phyloP scores from a whole-genome alignment of 2,797 vertebrate species.

The Apodemus agrarius region DNA sequence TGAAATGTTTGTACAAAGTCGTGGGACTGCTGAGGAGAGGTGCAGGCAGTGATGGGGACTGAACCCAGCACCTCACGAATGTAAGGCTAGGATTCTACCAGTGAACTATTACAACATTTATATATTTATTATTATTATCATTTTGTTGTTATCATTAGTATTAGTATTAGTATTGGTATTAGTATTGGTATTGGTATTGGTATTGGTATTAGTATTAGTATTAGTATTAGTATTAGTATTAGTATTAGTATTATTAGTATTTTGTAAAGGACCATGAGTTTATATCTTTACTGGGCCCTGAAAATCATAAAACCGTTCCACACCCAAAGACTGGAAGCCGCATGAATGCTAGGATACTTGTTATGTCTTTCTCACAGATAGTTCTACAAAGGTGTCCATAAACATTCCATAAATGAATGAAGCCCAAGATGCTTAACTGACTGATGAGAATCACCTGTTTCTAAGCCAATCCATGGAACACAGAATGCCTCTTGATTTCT shows the following conservation, averaged over 20 bases:
- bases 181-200: neutral
- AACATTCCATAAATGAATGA: constrained; percentile 53
- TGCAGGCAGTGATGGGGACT: neutral
- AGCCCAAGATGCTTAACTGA: constrained; percentile 17
- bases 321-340: constrained; percentile 2
- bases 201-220: neutral
- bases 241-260: neutral
- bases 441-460: constrained; percentile 17
- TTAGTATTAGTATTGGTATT: neutral
- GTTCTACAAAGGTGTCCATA: constrained; percentile 16
- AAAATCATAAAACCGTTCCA: neutral
- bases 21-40: neutral
- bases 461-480: constrained; percentile 30
- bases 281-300: neutral
- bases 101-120: neutral
- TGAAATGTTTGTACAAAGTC: neutral
- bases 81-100: neutral
- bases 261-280: neutral
- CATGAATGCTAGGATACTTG: neutral
- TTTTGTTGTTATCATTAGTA: neutral
- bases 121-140: neutral
- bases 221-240: neutral
- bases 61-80: neutral
- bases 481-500: constrained; percentile 11
- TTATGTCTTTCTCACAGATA: neutral